Evolutionary conservation across 2,113 vertebrate genomes (phyloP).

Genomic region (Pimephales promelas): DNA sequence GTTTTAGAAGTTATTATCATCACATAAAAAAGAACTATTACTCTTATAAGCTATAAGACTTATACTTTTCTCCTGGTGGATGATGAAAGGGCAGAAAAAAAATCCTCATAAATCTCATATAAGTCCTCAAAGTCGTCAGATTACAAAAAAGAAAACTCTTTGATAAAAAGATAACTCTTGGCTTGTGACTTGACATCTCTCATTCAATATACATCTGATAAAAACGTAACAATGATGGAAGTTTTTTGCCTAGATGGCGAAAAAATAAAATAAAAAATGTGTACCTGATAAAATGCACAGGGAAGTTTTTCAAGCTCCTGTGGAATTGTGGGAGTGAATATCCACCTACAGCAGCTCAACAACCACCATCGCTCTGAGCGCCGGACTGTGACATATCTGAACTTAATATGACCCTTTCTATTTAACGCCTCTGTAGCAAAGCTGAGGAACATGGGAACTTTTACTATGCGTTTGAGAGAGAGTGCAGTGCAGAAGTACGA

Average conservation of each 20-base stretch:
- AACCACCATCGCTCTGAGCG: not conserved
- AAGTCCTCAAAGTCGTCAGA: not conserved
- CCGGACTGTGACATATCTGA: not conserved
- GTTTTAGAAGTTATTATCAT: not conserved
- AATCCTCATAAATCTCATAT: not conserved
- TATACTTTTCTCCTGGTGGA: not conserved
- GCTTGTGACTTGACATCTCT: not conserved
- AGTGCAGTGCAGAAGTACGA: not conserved
- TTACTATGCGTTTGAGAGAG: conserved; percentile 26
- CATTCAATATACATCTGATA: not conserved
- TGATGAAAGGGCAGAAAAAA: not conserved
- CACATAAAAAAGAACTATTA: not conserved
- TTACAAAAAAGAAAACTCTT: not conserved
- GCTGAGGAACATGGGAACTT: conserved; percentile 36
- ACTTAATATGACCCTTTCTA: not conserved
- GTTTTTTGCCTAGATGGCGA: not conserved
- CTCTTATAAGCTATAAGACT: not conserved
- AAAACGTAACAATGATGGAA: not conserved
- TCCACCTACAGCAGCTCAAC: conserved; percentile 44
- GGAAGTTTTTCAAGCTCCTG: not conserved
- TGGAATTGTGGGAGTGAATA: conserved; percentile 29
- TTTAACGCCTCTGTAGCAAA: conserved; percentile 20
- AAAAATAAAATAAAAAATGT: not conserved
- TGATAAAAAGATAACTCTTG: not conserved
- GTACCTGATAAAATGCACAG: not conserved